A percentile compares a stretch with the other conserved stretches of the same genome.
Evolutionary conservation across 2,113 vertebrate genomes (phyloP).

Genomic region (Micronisus gabar): DNA sequence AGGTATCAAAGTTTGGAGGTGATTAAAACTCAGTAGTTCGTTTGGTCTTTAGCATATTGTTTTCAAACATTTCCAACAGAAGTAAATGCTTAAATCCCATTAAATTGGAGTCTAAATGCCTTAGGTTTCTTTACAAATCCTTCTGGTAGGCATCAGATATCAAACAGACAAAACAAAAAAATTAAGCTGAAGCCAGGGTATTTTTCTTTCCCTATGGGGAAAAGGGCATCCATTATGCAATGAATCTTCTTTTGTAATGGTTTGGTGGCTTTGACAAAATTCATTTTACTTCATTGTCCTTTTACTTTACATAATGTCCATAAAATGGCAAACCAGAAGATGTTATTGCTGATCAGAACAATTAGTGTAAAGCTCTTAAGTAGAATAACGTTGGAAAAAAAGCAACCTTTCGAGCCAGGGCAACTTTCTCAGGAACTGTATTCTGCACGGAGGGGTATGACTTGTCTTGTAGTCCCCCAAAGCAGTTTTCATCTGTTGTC

Average conservation of each 20-base stretch:
- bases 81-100: slow-evolving; percentile 45
- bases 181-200: slow-evolving; percentile 43
- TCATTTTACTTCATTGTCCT: slow-evolving; percentile 55
- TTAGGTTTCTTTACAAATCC: slow-evolving; percentile 55
- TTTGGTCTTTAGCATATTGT: slow-evolving; percentile 7
- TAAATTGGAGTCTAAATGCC: slow-evolving; percentile 41
- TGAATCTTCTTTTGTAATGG: slow-evolving; percentile 53
- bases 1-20: slow-evolving; percentile 40
- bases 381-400: neutral
- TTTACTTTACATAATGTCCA: slow-evolving; percentile 52
- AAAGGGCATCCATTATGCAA: slow-evolving; percentile 57
- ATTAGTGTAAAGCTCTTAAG: slow-evolving; percentile 7
- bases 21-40: slow-evolving; percentile 12
- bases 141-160: slow-evolving; percentile 60
- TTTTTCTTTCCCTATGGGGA: slow-evolving; percentile 50
- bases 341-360: slow-evolving; percentile 41
- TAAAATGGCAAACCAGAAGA: slow-evolving; percentile 46
- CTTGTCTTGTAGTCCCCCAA: neutral
- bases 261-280: slow-evolving; percentile 63
- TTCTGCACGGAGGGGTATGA: neutral
- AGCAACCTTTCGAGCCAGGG: neutral
- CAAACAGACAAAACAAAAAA: slow-evolving; percentile 57
- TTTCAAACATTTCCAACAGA: slow-evolving; percentile 43
- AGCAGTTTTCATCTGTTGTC: neutral
- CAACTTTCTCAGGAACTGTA: neutral